Evolutionary conservation across 2,797 vertebrate genomes (phyloP), one percentile per base, ranked within the genome.

Genomic region (Gallinago stenura): DNA sequence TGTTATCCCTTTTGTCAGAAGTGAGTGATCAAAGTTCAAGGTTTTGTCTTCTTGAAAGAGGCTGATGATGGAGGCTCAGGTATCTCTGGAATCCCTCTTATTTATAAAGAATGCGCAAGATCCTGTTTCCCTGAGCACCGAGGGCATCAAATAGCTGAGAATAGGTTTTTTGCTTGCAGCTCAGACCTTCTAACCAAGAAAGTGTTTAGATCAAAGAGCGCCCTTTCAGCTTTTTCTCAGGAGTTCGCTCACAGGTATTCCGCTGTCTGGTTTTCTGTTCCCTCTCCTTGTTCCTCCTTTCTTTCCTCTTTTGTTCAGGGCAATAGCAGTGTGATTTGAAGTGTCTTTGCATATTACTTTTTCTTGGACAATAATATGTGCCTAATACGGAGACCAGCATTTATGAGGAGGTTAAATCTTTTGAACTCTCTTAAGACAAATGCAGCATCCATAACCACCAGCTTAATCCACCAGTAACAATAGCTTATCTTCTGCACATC

Each of bases 71-170:
- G 78, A 95, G 83, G 68, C 68, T 94, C 77, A 80, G 86, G 88
- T 95, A 97, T 97, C 90, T 93, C 92, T 96, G 96, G 95, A 97
- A 97, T 96, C 87, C 68, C 56, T 90, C 81, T 87, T 94, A 83
- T 57, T 95, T 95, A 81, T 90, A 89, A 96, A 94, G 95, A 97
- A 97, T 97, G 96, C 83, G 90, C 95, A 96, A 96, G 81, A 96
- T 96, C 94, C 94, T 96, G 95, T 97, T 97, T 89, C 81, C 60
- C 83, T 90, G 86, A 94, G 72, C 64, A 90, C 69, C 25, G 76
- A 80, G 69, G 46, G 41, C 89, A 94, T 93, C 83, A 80, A 89
- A 94, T 87, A 96, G 83, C 83, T 90, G 93, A 87, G 86, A 92
- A 90, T 15, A 60, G 83, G 9, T 45, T 82, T 78, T 90, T 71